Base-by-base conservation (phyloP, 2,888 invertebrate species). In the Agonopterix arenella region DNA sequence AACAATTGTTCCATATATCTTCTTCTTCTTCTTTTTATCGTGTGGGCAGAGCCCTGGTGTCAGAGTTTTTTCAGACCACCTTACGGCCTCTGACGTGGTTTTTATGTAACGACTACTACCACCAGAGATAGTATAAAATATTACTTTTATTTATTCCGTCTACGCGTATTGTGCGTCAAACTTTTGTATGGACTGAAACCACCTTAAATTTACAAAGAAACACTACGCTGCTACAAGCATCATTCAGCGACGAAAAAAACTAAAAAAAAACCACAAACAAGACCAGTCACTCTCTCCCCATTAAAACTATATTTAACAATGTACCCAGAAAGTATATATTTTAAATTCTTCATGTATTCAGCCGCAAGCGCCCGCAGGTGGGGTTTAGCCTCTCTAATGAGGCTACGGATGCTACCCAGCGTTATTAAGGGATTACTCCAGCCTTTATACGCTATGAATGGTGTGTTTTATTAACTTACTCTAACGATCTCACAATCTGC, bases 401-500 rank as follows among this genome's bases (percentile, higher is more conserved):
- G 73, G 71, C 68, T 67, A 61, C 66, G 69, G 73, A 70, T 76
- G 69, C 70, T 64, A 66, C 66, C 28, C 62, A 68, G 69, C 73
- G 70, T 76, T 79, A 77, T 73, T 75, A 77, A 73, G 54, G 71
- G 77, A 77, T 79, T 75, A 79, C 68, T 64, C 58, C 57, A 11
- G 62, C 67, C 64, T 70, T 77, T 72, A 69, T 70, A 60, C 61
- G 53, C 56, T 54, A 66, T 68, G 71, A 72, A 70, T 68, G 68
- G 66, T 61, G 64, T 69, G 68, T 74, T 77, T 74, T 74, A 76
- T 72, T 68, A 75, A 69, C 67, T 73, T 63, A 69, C 11, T 41
- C 46, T 28, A 28, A 28, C 28, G 28, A 28, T 28, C 28, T 28
- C 28, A 28, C 7, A 28, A 28, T 28, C 28, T 28, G 28, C 28